Percentiles rank a stretch among this genome's conserved stretches.
These are phyloP conservation scores for Pogonocichla stellata DNA, from an alignment of 2,113 vertebrate species.

Conservation along the genomic window DNA sequence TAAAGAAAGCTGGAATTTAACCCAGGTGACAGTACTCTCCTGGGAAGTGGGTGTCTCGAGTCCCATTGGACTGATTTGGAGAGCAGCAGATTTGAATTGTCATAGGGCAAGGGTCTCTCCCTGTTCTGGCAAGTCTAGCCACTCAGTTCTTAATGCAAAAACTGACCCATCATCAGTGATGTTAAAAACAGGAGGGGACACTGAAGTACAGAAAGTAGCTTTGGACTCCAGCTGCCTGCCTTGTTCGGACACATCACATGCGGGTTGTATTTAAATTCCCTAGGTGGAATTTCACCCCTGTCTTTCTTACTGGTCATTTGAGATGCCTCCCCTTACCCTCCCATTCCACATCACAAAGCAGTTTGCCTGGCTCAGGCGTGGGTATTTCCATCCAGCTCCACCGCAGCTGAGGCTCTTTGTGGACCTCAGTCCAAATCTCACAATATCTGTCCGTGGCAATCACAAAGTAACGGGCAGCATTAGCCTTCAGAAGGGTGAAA, in stretches of 20 bases:
- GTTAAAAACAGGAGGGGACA: neutral
- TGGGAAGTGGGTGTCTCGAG: neutral
- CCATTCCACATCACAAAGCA: neutral
- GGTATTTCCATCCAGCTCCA: neutral
- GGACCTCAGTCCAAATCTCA: neutral
- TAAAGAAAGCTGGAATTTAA: neutral
- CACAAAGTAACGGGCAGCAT: accelerated
- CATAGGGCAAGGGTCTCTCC: neutral
- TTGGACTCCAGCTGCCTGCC: neutral
- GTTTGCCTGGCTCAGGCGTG: neutral
- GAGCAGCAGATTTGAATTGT: neutral
- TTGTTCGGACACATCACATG: neutral
- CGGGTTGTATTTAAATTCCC: neutral
- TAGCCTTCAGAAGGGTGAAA: neutral
- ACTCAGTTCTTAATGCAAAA: neutral
- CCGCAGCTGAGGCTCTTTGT: accelerated
- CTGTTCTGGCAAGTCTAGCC: neutral
- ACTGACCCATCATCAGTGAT: neutral
- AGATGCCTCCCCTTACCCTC: neutral
- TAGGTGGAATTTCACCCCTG: neutral
- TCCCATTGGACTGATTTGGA: neutral
- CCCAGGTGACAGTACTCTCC: neutral
- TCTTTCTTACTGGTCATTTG: neutral
- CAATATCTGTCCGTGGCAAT: neutral
- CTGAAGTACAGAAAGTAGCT: neutral